phyloP scores from a whole-genome alignment of 2,888 invertebrate genomes.

The Steinernema scapterisci region DNA sequence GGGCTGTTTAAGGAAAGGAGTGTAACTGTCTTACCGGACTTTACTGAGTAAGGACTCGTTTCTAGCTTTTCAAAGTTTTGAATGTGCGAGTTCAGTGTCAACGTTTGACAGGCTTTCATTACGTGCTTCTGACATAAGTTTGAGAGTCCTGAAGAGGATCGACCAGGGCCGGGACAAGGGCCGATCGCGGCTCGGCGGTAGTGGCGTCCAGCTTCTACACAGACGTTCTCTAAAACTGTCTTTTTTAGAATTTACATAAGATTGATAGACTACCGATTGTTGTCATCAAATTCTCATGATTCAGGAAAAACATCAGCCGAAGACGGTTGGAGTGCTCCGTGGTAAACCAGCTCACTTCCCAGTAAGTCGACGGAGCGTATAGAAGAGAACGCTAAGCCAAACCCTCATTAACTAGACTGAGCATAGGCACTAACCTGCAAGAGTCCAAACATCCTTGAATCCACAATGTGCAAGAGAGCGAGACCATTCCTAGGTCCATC shows the following conservation, averaged over 20 bases:
- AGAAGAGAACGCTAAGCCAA: background rate
- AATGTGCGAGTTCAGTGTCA: too few species aligned
- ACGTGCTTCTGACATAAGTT: background rate
- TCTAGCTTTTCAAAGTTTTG: too few species aligned
- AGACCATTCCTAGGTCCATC: background rate
- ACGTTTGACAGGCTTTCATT: background rate
- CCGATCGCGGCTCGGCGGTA: background rate
- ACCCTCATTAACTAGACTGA: too few species aligned
- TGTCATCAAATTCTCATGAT: background rate
- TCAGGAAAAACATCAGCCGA: background rate
- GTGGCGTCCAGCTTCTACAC: background rate
- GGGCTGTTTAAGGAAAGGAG: too few species aligned
- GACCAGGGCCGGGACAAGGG: background rate
- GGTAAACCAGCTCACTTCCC: background rate
- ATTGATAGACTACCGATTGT: background rate
- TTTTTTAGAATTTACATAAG: background rate
- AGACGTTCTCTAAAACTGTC: background rate
- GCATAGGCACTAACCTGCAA: background rate
- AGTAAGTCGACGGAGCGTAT: constrained; percentile 4
- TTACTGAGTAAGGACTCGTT: too few species aligned
- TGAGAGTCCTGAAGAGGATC: constrained; percentile 1
- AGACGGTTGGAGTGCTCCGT: background rate
- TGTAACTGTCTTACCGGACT: too few species aligned
- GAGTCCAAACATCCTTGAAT: background rate
- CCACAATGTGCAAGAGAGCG: background rate